Evolutionary conservation across 2,797 vertebrate species (phyloP), one percentile per base, ranked within the genome.

Genomic region (Coilia nasus): DNA sequence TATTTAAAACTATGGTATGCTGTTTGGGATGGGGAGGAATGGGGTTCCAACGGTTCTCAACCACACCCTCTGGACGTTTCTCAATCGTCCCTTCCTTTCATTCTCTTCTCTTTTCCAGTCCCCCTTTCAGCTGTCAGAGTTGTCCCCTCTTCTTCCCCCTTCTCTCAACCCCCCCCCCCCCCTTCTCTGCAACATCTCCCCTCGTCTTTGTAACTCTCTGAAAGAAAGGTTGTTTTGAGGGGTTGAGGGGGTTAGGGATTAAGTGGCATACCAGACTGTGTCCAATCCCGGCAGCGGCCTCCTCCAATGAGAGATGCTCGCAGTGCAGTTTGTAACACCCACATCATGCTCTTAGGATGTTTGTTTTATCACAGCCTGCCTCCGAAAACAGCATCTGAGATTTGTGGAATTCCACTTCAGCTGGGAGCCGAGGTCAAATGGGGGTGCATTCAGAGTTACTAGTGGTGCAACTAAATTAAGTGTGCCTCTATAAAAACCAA

Each of bases 351-450:
- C 82, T 82, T 84, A 82, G 83, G 88, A 86, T 87, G 88, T 90
- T 89, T 89, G 83, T 87, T 87, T 89, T 88, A 86, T 84, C 84
- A 85, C 82, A 59, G 83, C 71, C 85, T 83, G 87, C 83, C 87
- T 85, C 83, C 46, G 86, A 82, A 86, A 87, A 67, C 86, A 86
- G 81, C 60, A 81, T 62, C 67, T 67, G 60, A 86, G 84, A 54
- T 81, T 60, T 59, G 41, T 86, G 31, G 9, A 78, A 19, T 78
- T 15, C 15, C 35, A 41, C 83, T 85, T 17, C 35, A 78, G 1
- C 35, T 78, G 31, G 19, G 19, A 54, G 15, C 17, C 35, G 17
- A 19, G 5, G 71, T 15, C 35, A 44, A 78, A 78, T 41, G 31
- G 71, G 71, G 71, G 15, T 75, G 67, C 25, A 28, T 75, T 31